phyloP scores from a whole-genome alignment of 2,888 invertebrate species.

The Nymphalis urticae region DNA sequence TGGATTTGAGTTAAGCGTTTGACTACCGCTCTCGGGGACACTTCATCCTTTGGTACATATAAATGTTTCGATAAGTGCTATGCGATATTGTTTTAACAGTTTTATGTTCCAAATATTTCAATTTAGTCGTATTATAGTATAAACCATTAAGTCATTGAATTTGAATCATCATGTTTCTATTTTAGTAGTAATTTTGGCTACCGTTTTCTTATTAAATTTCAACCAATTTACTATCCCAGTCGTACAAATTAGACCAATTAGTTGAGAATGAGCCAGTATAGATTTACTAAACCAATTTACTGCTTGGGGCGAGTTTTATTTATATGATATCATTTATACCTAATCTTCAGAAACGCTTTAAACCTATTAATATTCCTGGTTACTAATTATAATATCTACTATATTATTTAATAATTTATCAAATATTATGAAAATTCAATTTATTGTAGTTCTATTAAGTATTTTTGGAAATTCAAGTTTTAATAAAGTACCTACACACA shows the following conservation, averaged over 20 bases:
- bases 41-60: constrained; percentile 27
- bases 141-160: neutral
- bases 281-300: constrained; percentile 6
- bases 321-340: constrained; percentile 2
- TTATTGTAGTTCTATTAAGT: too few relatives aligned
- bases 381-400: too few relatives aligned
- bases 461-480: too few relatives aligned
- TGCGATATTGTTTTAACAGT: neutral
- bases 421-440: too few relatives aligned
- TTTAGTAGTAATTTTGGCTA: neutral
- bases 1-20: constrained; percentile 64
- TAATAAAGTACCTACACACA: too few relatives aligned
- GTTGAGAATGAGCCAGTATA: constrained; percentile 4
- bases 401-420: too few relatives aligned
- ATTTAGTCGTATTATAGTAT: too few relatives aligned
- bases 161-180: neutral
- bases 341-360: neutral
- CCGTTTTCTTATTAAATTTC: neutral
- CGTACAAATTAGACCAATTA: constrained; percentile 23
- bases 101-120: neutral
- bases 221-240: constrained; percentile 13
- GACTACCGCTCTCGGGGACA: constrained; percentile 37
- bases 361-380: too few relatives aligned
- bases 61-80: constrained; percentile 10
- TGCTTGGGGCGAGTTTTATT: neutral